Evolutionary conservation across 2,888 invertebrate species (phyloP), one percentile per base, ranked within the genome.

Genomic region (Cerastis rubricosa): DNA sequence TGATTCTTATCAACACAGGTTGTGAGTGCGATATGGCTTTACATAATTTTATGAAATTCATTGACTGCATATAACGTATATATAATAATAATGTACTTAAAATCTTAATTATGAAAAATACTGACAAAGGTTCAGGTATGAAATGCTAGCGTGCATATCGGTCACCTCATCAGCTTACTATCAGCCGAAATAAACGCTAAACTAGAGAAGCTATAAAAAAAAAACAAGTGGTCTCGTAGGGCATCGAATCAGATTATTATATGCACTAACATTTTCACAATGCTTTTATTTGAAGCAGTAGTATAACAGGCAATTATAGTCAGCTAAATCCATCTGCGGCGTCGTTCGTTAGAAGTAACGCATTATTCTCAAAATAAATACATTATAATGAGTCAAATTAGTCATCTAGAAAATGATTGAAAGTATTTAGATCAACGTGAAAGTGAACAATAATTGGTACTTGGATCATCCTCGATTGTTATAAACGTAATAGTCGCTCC

Each of bases 1-100:
- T 66, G 64, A 51, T 79, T 75, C 17, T 61, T 79, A 74, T 69
- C 61, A 22, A 59, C 65, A 51, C 67, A 70, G 29, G 61, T 81
- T 65, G 47, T 78, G 17, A 67, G 49, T 80, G 11, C n/a, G n/a
- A 59, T 77, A 19, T 51, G 79, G 49, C 29, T 54, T 49, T 14
- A 29, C 40, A 43, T 57, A 47, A 64, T 65, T 47, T 54, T 65
- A 14, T 9, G 17, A 66, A 40, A 12, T 43, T 47, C 29, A 45
- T 17, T n/a, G 45, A 19, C 25, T n/a, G n/a, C n/a, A n/a, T n/a
- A n/a, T n/a, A n/a, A n/a, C n/a, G n/a, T n/a, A n/a, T n/a, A n/a
- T n/a, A n/a, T n/a, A n/a, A n/a, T n/a, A n/a, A n/a, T n/a, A n/a
- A n/a, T n/a, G n/a, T n/a, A n/a, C n/a, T n/a, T n/a, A n/a, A n/a